Evolutionary conservation across 1,140 invertebrate genomes (phyloP).

Genomic region (Atta cephalotes): DNA sequence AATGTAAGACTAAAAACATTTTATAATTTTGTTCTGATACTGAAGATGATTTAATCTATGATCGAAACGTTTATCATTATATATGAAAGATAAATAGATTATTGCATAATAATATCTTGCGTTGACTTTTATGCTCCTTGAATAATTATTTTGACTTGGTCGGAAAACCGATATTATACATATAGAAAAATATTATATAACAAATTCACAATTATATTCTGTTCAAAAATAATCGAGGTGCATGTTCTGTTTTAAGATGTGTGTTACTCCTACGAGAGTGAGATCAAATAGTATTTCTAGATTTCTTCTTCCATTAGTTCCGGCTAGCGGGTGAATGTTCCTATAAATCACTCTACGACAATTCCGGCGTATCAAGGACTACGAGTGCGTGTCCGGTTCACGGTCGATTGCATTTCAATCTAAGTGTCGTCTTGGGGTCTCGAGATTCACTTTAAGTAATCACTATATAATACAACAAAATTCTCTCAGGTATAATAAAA

Average conservation of each 20-base stretch:
- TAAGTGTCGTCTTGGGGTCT: background rate
- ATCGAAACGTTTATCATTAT: no score
- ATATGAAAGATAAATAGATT: no score
- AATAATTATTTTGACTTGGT: no score
- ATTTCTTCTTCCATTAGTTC: constrained; percentile 45
- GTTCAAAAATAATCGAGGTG: background rate
- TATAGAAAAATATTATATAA: background rate
- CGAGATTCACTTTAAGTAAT: constrained; percentile 1
- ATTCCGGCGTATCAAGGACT: constrained; percentile 69
- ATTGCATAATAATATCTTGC: no score
- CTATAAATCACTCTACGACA: constrained; percentile 56
- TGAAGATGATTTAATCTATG: no score
- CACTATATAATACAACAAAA: background rate
- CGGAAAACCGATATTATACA: no score
- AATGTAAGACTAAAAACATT: no score
- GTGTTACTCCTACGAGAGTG: background rate
- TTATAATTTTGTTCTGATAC: no score
- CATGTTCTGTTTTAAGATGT: background rate
- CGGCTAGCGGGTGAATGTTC: constrained; percentile 55
- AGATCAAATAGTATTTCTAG: constrained; percentile 32
- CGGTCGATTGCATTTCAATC: constrained; percentile 36
- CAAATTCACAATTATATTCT: constrained; percentile 5
- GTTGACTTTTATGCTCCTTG: no score
- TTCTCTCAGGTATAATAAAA: background rate
- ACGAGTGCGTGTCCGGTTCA: constrained; percentile 47